Evolutionary conservation across 2,888 invertebrate genomes (phyloP).

Genomic region (Invenusta paracnida): DNA sequence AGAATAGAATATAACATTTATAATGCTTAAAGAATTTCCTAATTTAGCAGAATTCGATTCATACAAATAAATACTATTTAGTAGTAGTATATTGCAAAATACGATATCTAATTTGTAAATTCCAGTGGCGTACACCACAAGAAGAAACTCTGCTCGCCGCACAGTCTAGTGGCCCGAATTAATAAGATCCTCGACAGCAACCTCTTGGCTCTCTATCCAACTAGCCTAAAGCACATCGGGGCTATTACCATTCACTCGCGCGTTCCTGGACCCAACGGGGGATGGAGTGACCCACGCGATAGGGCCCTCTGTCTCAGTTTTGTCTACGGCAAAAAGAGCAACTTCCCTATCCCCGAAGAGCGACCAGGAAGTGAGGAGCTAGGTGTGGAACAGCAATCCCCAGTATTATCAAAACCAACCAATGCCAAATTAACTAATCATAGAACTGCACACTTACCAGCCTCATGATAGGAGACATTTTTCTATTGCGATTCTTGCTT

Average conservation of each 20-base stretch:
- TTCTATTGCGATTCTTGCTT: too few species aligned
- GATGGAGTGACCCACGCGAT: slow-evolving; percentile 91
- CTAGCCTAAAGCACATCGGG: slow-evolving; percentile 61
- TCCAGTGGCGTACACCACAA: slow-evolving; percentile 81
- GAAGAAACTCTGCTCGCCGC: slow-evolving; percentile 65
- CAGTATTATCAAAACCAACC: too few species aligned
- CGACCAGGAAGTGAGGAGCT: too few species aligned
- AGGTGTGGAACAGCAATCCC: too few species aligned
- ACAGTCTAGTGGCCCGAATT: slow-evolving; percentile 53
- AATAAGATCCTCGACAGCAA: slow-evolving; percentile 58
- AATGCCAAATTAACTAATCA: too few species aligned
- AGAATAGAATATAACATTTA: not conserved
- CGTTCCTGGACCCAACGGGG: slow-evolving; percentile 71
- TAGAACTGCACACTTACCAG: too few species aligned
- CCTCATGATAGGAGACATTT: too few species aligned
- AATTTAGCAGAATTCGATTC: too few species aligned
- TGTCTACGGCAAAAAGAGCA: slow-evolving; percentile 42
- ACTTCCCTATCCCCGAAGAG: not conserved
- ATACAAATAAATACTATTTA: too few species aligned
- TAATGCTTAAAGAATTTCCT: too few species aligned
- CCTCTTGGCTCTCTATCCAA: slow-evolving; percentile 62
- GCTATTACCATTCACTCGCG: slow-evolving; percentile 64
- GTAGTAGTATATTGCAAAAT: too few species aligned
- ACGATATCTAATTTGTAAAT: too few species aligned
- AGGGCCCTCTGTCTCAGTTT: slow-evolving; percentile 69